A percentile compares a stretch with the other conserved stretches of the same genome.
These are phyloP conservation scores for Tribolium castaneum DNA, from an alignment of 1,140 invertebrate species.

Conservation along the genomic window DNA sequence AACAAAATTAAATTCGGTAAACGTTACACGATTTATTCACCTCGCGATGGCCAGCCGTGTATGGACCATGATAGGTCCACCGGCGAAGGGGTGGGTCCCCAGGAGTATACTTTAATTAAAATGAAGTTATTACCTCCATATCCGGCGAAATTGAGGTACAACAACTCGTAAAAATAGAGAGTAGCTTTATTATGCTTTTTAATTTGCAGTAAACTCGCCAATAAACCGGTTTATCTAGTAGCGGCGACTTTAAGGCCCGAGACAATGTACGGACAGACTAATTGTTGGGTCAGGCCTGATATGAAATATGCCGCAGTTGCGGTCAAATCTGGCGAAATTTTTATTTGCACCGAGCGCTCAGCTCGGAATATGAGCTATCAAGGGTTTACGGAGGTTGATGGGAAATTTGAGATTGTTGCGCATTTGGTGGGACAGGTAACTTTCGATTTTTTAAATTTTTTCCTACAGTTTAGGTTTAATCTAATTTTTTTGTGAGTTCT, in stretches of 20 bases:
- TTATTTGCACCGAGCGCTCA: conserved; percentile 87
- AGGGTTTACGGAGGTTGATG: conserved; percentile 86
- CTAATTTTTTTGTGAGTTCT: too few species aligned
- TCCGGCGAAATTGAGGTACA: conserved; percentile 78
- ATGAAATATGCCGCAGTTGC: conserved; percentile 92
- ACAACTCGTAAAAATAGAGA: not conserved
- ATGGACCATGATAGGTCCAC: conserved; percentile 98
- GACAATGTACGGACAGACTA: conserved; percentile 99
- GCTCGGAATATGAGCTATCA: conserved; percentile 98
- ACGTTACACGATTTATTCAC: conserved; percentile 97
- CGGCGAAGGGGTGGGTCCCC: conserved; percentile 97
- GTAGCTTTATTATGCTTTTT: not conserved
- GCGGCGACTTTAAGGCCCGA: conserved; percentile 98
- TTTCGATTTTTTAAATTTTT: too few species aligned
- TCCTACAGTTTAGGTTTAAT: too few species aligned
- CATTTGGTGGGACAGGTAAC: conserved; percentile 79
- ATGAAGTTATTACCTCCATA: conserved; percentile 84
- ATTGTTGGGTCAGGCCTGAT: conserved; percentile 97
- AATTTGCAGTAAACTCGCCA: conserved; percentile 67
- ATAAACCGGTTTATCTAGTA: conserved; percentile 83
- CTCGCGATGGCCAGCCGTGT: conserved; percentile 96
- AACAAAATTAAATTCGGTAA: conserved; percentile 98
- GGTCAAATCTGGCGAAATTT: conserved; percentile 79
- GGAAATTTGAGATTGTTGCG: conserved; percentile 77
- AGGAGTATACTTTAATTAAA: conserved; percentile 98